Percentiles rank a stretch among this genome's conserved stretches.
phyloP scores from a whole-genome alignment of 1,140 invertebrate genomes.

The Nasonia vitripennis region DNA sequence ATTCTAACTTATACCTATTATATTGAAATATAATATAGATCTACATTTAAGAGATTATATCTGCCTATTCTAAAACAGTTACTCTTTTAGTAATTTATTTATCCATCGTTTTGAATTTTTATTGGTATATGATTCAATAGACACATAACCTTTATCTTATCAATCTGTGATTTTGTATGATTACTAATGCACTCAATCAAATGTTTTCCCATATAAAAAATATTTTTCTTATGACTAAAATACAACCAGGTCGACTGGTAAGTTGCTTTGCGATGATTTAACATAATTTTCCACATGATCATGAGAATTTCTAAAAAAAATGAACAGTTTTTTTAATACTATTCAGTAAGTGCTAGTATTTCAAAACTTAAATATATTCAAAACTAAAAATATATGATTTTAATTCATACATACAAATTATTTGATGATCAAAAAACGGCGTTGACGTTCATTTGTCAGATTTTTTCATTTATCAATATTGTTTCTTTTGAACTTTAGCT shows the following conservation, averaged over 20 bases:
- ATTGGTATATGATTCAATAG: not conserved
- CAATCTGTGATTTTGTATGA: not conserved
- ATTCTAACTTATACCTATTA: constrained; percentile 58
- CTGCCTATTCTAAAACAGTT: not conserved
- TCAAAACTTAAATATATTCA: too few relatives aligned
- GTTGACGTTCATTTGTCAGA: too few relatives aligned
- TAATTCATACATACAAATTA: too few relatives aligned
- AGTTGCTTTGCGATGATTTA: constrained; percentile 32
- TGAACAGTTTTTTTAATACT: too few relatives aligned
- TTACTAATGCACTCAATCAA: not conserved
- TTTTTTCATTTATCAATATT: too few relatives aligned
- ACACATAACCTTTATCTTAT: not conserved
- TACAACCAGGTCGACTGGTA: not conserved
- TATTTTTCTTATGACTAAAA: not conserved
- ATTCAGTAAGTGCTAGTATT: too few relatives aligned
- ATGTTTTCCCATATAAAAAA: not conserved
- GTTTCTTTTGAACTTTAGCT: too few relatives aligned
- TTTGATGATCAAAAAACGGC: too few relatives aligned
- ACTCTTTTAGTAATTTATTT: not conserved
- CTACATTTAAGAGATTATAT: constrained; percentile 14
- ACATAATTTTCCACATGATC: constrained; percentile 10
- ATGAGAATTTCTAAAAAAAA: not conserved
- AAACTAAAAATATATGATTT: too few relatives aligned
- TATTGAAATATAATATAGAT: not conserved
- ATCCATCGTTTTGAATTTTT: constrained; percentile 1